Conservation (phyloP, 2,113 vertebrate species). For the Puffinus mauretanicus region DNA sequence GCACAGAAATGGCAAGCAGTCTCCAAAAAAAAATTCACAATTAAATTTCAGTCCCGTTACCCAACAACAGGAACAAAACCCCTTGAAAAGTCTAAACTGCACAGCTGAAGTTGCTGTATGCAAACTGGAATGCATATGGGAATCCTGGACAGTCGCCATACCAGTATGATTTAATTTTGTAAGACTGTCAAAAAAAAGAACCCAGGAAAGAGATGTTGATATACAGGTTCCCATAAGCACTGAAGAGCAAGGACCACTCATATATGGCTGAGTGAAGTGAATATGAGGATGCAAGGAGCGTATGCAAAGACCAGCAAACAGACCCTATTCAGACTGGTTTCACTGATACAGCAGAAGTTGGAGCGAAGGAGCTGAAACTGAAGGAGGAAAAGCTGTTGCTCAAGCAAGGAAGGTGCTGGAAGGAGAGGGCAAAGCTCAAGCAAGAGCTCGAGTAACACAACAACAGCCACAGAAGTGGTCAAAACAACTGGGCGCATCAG, state of each 20-base stretch:
- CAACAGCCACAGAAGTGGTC: background rate
- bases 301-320: background rate
- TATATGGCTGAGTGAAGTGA: rapidly evolving
- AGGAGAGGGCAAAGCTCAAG: background rate
- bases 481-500: background rate
- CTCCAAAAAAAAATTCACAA: conserved; percentile 3
- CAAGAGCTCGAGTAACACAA: background rate
- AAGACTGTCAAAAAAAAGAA: background rate
- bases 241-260: background rate
- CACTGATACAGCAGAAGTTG: background rate
- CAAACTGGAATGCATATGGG: background rate
- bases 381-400: background rate
- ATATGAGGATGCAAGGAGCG: background rate
- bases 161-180: background rate
- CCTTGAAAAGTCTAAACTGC: background rate
- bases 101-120: background rate
- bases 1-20: conserved; percentile 27
- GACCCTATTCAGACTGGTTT: background rate
- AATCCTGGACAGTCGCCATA: background rate
- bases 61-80: background rate
- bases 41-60: background rate
- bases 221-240: background rate
- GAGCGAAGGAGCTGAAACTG: background rate
- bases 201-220: background rate
- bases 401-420: background rate